These are phyloP conservation scores for Pelobates fuscus DNA, from an alignment of 2,113 vertebrate species.

Conservation along the genomic window DNA sequence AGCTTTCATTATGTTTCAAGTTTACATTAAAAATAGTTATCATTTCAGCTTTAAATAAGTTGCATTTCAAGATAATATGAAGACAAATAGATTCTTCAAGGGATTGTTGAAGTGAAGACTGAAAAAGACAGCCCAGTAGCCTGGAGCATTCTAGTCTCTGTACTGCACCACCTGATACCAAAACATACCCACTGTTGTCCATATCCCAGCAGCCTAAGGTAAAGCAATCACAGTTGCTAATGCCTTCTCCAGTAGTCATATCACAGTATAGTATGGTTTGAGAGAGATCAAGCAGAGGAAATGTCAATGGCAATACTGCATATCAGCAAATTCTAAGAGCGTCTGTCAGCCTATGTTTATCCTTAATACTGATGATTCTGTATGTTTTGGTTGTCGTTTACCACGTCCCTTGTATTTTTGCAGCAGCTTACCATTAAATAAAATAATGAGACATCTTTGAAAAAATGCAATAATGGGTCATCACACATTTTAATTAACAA, in stretches of 20 bases:
- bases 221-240: slow-evolving; percentile 24
- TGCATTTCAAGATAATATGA: not conserved
- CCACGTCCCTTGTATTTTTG: slow-evolving; percentile 12
- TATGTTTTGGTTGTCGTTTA: slow-evolving; percentile 2
- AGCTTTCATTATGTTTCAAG: too few relatives aligned
- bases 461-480: not conserved
- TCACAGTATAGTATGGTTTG: slow-evolving; percentile 3
- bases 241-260: slow-evolving; percentile 10
- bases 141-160: slow-evolving; percentile 12
- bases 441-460: not conserved
- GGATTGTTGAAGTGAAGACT: slow-evolving; percentile 23
- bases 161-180: slow-evolving; percentile 41
- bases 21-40: too few relatives aligned
- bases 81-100: slow-evolving; percentile 16
- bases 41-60: too few relatives aligned
- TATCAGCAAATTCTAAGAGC: slow-evolving; percentile 28
- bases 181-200: slow-evolving; percentile 10
- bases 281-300: slow-evolving; percentile 27
- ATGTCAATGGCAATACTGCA: slow-evolving; percentile 38
- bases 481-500: not conserved
- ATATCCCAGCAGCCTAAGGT: slow-evolving; percentile 43
- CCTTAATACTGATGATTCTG: slow-evolving; percentile 23
- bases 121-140: slow-evolving; percentile 42
- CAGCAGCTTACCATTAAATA: not conserved
- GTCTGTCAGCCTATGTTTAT: slow-evolving; percentile 34